These are phyloP conservation scores for Boloria selene DNA, from an alignment of 2,888 invertebrate genomes.

Conservation along the genomic window DNA sequence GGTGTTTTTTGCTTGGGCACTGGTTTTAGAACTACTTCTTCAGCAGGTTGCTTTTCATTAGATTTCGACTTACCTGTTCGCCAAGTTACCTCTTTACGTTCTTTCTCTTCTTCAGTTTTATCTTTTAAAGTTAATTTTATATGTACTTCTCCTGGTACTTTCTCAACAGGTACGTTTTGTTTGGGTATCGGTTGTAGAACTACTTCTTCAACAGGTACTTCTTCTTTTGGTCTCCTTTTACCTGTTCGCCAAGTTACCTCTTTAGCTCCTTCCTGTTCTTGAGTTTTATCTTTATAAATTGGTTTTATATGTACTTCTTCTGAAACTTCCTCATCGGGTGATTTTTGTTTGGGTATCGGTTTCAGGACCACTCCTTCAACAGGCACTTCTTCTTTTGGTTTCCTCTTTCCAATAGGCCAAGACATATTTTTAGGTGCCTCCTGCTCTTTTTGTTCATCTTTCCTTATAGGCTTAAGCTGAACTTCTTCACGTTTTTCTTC, in stretches of 20 bases:
- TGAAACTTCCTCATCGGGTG: conserved; percentile 59
- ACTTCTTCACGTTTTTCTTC: conserved; percentile 52
- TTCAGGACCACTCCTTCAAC: conserved; percentile 65
- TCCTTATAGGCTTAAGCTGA: conserved; percentile 49
- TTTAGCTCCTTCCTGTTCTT: too few species aligned
- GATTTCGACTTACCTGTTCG: conserved; percentile 54
- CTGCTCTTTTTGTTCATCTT: conserved; percentile 44
- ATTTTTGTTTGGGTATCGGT: conserved; percentile 46
- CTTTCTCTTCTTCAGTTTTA: conserved; percentile 51
- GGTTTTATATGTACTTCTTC: too few species aligned
- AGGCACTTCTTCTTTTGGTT: conserved; percentile 55
- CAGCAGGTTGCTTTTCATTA: conserved; percentile 53
- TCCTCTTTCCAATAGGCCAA: conserved; percentile 50
- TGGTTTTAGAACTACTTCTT: conserved; percentile 75
- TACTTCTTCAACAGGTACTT: conserved; percentile 62
- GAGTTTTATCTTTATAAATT: too few species aligned
- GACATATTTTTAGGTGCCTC: conserved; percentile 52
- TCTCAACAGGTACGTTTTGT: conserved; percentile 46
- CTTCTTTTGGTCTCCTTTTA: conserved; percentile 52
- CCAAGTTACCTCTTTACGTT: conserved; percentile 46
- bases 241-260: too few species aligned
- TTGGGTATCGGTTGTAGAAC: conserved; percentile 51
- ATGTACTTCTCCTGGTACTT: conserved; percentile 43
- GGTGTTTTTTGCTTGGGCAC: conserved; percentile 54
- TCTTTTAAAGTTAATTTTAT: conserved; percentile 57